These are phyloP conservation scores for Acarapis woodi DNA, from an alignment of 1,140 invertebrate species.

Conservation along the genomic window DNA sequence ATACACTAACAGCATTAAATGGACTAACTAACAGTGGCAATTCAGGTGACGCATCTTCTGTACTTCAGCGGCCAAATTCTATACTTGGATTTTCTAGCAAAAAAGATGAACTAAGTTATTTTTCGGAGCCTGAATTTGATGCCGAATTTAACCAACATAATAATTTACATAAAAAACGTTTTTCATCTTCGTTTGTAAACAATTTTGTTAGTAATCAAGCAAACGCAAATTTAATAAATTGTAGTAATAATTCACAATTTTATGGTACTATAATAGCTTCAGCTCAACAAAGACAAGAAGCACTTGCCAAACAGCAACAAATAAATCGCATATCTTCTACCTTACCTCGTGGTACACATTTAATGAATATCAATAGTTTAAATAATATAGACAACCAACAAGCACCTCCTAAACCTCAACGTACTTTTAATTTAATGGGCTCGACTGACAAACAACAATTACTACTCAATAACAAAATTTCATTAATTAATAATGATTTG, in stretches of 20 bases:
- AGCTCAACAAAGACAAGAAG: conserved; percentile 5
- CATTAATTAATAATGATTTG: too few relatives aligned
- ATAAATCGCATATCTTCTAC: too few relatives aligned
- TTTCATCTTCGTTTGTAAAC: neutral
- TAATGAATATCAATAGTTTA: too few relatives aligned
- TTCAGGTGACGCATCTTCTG: conserved; percentile 16
- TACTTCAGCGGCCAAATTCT: conserved; percentile 20
- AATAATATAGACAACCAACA: too few relatives aligned
- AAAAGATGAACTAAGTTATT: conserved; percentile 32
- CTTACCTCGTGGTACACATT: conserved; percentile 11
- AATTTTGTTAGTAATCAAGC: too few relatives aligned
- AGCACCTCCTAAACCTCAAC: conserved; percentile 16
- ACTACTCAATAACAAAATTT: too few relatives aligned
- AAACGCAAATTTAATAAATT: conserved; percentile 1
- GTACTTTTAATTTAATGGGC: conserved; percentile 13
- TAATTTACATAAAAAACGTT: conserved; percentile 40
- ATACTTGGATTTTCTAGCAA: conserved; percentile 16
- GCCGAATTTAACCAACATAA: conserved; percentile 76
- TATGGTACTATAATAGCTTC: conserved; percentile 12
- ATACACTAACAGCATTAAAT: conserved; percentile 15
- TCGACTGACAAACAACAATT: too few relatives aligned
- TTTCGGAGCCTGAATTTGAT: conserved; percentile 74
- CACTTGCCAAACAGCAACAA: conserved; percentile 1
- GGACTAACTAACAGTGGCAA: too few relatives aligned
- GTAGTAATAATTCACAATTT: conserved; percentile 10